Evolutionary conservation across 2,797 vertebrate genomes (phyloP).

Genomic region (Morus bassanus): DNA sequence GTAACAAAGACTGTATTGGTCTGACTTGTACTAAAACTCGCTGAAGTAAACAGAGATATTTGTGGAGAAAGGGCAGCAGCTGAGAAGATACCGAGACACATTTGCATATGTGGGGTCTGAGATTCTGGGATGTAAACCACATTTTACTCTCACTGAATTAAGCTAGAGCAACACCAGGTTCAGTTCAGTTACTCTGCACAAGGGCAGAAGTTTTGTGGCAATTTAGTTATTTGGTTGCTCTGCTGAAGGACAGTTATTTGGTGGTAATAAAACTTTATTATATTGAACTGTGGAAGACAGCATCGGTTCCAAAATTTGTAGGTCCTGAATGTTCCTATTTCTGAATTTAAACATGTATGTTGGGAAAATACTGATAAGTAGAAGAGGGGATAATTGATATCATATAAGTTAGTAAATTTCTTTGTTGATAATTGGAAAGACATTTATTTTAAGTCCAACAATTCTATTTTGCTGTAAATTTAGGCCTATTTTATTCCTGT

Average conservation of each 20-base stretch:
- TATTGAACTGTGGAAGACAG: background rate
- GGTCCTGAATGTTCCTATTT: background rate
- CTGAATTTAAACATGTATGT: background rate
- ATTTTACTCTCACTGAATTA: background rate
- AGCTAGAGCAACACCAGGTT: background rate
- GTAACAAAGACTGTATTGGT: background rate
- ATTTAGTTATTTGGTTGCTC: background rate
- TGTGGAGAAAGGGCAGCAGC: background rate
- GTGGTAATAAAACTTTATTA: background rate
- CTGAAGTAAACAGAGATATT: background rate
- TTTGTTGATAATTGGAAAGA: background rate
- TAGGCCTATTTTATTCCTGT: slow-evolving; percentile 22
- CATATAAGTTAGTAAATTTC: background rate
- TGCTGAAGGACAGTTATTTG: background rate
- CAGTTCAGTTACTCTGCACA: background rate
- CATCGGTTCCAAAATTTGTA: fast-evolving
- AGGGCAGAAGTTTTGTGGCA: background rate
- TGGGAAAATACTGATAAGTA: background rate
- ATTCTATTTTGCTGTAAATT: slow-evolving; percentile 25
- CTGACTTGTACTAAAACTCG: background rate
- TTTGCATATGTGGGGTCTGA: background rate
- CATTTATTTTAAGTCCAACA: background rate
- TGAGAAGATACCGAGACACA: background rate
- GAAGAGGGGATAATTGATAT: background rate
- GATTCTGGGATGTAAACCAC: background rate